Evolutionary conservation across 2,797 vertebrate genomes (phyloP).

Genomic region (Mustela erminea): DNA sequence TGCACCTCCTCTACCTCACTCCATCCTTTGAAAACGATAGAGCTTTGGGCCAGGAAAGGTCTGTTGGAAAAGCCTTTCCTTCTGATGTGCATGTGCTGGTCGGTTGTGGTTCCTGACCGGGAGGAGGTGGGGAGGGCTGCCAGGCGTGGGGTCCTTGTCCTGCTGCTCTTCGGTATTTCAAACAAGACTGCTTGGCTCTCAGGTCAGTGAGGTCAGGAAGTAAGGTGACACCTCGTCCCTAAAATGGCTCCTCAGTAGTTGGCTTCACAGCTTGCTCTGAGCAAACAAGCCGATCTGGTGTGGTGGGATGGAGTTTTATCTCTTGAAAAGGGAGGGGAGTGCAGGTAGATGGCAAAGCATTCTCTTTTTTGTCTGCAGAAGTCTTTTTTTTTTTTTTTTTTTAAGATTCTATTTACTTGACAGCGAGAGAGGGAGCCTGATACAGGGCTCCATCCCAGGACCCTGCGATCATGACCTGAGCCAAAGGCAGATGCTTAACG

Average conservation of each 20-base stretch:
- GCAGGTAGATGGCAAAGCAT: background rate
- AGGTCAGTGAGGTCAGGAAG: background rate
- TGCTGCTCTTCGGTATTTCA: background rate
- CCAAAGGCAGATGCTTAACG: too few species aligned
- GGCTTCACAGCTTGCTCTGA: background rate
- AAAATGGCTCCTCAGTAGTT: background rate
- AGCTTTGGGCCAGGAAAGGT: background rate
- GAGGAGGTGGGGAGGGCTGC: too few species aligned
- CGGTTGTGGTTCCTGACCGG: background rate
- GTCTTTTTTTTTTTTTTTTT: background rate
- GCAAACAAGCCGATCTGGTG: accelerated
- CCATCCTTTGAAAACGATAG: background rate
- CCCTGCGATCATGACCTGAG: too few species aligned
- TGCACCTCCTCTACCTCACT: accelerated
- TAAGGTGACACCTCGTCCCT: background rate
- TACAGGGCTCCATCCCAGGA: too few species aligned
- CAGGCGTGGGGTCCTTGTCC: background rate
- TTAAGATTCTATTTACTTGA: too few species aligned
- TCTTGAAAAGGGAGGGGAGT: background rate
- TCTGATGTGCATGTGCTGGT: background rate
- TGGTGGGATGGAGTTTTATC: background rate
- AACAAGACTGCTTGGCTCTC: background rate
- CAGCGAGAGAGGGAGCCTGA: too few species aligned
- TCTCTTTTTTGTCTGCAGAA: background rate
- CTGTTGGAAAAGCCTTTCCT: background rate